Evolutionary conservation across 2,113 vertebrate species (phyloP).

Genomic region (Albula goreensis): DNA sequence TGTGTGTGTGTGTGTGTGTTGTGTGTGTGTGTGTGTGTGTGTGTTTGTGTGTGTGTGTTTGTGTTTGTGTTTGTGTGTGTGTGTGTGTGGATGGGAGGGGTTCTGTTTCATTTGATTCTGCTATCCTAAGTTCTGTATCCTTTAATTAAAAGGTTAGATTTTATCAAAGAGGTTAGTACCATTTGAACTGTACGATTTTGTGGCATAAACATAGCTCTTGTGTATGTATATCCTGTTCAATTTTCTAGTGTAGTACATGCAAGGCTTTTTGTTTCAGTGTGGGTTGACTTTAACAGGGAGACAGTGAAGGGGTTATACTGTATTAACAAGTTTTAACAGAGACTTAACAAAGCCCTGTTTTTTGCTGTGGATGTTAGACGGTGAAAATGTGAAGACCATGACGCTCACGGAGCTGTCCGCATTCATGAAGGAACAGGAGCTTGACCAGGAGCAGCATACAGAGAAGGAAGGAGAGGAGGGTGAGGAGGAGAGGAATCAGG

Average conservation of each 20-base stretch:
- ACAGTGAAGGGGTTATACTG: background rate
- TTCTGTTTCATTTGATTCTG: background rate
- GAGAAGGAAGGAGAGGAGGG: slow-evolving; percentile 81
- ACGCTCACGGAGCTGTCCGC: slow-evolving; percentile 74
- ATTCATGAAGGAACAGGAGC: slow-evolving; percentile 71
- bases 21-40: background rate
- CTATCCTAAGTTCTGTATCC: background rate
- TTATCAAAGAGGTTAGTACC: no score
- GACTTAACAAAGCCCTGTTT: background rate
- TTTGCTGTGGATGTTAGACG: slow-evolving; percentile 54
- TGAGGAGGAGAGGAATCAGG: slow-evolving; percentile 40
- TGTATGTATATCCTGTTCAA: no score
- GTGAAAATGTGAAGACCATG: slow-evolving; percentile 62
- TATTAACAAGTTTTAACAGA: background rate
- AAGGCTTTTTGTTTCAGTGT: no score
- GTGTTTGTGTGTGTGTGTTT: no score
- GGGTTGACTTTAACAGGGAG: background rate
- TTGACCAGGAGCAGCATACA: slow-evolving; percentile 60
- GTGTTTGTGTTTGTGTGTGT: background rate
- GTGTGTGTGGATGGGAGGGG: no score
- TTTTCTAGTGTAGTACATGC: no score
- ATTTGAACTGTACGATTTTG: no score
- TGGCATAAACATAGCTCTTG: no score
- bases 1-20: no score
- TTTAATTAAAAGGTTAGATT: background rate